phyloP scores from a whole-genome alignment of 2,113 vertebrate species.

The Eptesicus fuscus region DNA sequence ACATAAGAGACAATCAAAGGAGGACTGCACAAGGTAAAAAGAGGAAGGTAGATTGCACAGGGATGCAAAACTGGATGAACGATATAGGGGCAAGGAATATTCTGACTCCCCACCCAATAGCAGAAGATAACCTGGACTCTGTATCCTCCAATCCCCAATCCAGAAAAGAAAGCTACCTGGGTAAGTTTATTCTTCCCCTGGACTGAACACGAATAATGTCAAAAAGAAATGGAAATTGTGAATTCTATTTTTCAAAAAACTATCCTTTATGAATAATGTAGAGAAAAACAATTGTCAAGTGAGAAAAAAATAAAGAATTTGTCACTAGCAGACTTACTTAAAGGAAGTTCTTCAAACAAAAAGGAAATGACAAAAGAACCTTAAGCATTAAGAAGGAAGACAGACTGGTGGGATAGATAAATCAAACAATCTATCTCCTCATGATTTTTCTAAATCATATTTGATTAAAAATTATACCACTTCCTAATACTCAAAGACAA shows the following conservation, averaged over 20 bases:
- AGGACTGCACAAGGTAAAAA: neutral
- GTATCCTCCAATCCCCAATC: too few species aligned
- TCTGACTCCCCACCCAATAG: neutral
- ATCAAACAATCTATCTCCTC: neutral
- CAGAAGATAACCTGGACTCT: neutral
- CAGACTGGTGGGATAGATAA: neutral
- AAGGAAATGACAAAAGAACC: neutral
- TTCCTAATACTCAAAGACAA: neutral
- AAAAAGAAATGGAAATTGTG: neutral
- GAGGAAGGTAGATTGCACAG: neutral
- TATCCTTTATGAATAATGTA: neutral
- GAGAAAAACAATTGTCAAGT: constrained; percentile 10
- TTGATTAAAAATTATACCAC: neutral
- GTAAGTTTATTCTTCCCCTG: neutral
- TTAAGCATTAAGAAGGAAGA: neutral
- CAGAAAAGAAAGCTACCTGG: neutral
- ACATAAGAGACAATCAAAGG: neutral
- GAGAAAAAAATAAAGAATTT: neutral
- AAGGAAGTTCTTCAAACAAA: neutral
- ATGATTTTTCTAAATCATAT: neutral
- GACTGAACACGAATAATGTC: neutral
- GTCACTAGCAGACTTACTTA: neutral
- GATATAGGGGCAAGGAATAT: neutral
- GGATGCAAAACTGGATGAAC: neutral
- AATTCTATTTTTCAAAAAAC: neutral